Evolutionary conservation across 2,797 vertebrate species (phyloP).

Genomic region (Hypotaenidia philippensis): DNA sequence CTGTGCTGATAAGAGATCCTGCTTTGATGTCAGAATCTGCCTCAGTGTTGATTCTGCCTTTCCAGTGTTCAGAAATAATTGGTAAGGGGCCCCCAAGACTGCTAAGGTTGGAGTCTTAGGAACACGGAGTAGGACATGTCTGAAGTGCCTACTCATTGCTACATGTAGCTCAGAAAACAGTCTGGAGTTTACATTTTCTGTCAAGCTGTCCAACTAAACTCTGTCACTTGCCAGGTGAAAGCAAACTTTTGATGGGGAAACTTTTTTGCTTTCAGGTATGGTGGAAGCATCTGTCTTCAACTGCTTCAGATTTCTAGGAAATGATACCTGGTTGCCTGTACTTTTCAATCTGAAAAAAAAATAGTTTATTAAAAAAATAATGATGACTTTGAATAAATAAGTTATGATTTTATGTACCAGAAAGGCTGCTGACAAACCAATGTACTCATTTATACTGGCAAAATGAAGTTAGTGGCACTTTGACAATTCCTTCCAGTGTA

Average conservation of each 20-base stretch:
- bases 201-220: not conserved
- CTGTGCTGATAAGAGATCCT: not conserved
- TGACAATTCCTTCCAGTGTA: not conserved
- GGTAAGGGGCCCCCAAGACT: not conserved
- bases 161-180: not conserved
- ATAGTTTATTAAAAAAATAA: not conserved
- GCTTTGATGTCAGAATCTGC: not conserved
- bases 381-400: not conserved
- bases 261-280: not conserved
- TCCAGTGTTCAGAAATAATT: not conserved
- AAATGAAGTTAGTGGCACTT: not conserved
- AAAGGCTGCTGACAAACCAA: not conserved
- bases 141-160: not conserved
- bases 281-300: not conserved
- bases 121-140: not conserved
- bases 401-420: not conserved
- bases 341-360: not conserved
- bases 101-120: not conserved
- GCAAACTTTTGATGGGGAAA: not conserved
- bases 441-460: not conserved
- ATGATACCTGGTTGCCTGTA: not conserved
- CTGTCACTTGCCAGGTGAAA: not conserved
- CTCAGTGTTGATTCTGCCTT: not conserved
- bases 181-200: not conserved
- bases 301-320: not conserved